A percentile compares a stretch with the other conserved stretches of the same genome.
phyloP scores from a whole-genome alignment of 1,140 invertebrate species.

The Hypsibius dujardini region DNA sequence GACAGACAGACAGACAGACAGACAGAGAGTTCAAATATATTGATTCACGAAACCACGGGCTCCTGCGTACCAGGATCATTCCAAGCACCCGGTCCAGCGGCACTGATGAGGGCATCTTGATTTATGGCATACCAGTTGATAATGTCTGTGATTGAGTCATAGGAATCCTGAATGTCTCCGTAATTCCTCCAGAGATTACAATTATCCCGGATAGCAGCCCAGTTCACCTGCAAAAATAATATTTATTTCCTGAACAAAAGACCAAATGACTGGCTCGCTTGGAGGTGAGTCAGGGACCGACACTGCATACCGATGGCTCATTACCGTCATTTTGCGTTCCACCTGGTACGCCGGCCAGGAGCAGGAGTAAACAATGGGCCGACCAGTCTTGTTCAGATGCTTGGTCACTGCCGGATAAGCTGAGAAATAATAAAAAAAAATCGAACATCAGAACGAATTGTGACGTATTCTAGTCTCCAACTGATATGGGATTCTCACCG shows the following conservation, averaged over 20 bases:
- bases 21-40: no score
- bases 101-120: slow-evolving; percentile 67
- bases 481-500: slow-evolving; percentile 24
- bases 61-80: slow-evolving; percentile 54
- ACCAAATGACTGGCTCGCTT: not conserved
- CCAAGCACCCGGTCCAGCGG: slow-evolving; percentile 86
- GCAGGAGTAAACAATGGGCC: slow-evolving; percentile 35
- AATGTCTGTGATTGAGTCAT: slow-evolving; percentile 71
- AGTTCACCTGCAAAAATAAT: slow-evolving; percentile 55
- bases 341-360: slow-evolving; percentile 35
- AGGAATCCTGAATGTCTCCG: slow-evolving; percentile 82
- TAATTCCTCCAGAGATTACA: slow-evolving; percentile 95
- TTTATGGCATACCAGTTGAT: slow-evolving; percentile 88
- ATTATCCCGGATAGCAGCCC: slow-evolving; percentile 58
- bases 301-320: not conserved
- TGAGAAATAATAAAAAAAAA: slow-evolving; percentile 22
- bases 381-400: slow-evolving; percentile 33
- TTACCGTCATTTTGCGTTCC: slow-evolving; percentile 21
- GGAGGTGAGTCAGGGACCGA: not conserved
- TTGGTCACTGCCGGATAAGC: slow-evolving; percentile 33
- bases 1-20: no score
- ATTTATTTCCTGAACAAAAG: not conserved
- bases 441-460: no score
- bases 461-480: no score
- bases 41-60: no score